These are phyloP conservation scores for Gyps fulvus DNA, from an alignment of 2,113 vertebrate species.

Conservation along the genomic window DNA sequence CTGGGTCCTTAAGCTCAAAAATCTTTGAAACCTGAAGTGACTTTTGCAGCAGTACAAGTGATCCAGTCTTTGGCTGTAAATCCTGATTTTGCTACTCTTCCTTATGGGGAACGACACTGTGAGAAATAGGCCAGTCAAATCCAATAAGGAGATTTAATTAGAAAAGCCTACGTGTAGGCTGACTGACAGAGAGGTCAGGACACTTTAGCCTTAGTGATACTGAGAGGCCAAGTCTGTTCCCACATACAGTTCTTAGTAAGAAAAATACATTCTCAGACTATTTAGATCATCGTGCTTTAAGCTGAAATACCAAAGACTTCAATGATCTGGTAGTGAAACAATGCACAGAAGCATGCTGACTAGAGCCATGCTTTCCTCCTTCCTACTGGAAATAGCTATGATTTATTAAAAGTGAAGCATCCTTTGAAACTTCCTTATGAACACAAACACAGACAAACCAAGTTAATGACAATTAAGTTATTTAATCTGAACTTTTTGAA, in stretches of 20 bases:
- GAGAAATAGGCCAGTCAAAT: neutral
- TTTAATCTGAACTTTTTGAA: neutral
- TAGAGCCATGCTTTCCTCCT: neutral
- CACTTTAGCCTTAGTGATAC: neutral
- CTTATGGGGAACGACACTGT: neutral
- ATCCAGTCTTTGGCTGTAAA: neutral
- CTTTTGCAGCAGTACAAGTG: neutral
- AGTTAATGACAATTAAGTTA: neutral
- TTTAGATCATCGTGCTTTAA: slow-evolving; percentile 41
- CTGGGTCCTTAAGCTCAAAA: neutral
- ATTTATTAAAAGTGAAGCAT: neutral
- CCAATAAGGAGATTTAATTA: neutral
- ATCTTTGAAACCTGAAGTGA: neutral
- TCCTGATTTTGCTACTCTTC: neutral
- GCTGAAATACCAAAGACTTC: slow-evolving; percentile 12
- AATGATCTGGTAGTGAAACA: neutral
- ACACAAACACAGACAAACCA: neutral
- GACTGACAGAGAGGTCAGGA: neutral
- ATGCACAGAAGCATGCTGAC: neutral
- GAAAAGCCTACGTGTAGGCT: neutral
- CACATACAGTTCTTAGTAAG: neutral
- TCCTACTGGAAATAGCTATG: neutral
- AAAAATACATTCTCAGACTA: slow-evolving; percentile 59
- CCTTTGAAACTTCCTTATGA: neutral
- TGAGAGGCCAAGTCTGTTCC: neutral